Percentiles rank a stretch among this genome's conserved stretches.
Conservation (phyloP, 2,797 vertebrate genomes). For the Emydoidea blandingii region DNA sequence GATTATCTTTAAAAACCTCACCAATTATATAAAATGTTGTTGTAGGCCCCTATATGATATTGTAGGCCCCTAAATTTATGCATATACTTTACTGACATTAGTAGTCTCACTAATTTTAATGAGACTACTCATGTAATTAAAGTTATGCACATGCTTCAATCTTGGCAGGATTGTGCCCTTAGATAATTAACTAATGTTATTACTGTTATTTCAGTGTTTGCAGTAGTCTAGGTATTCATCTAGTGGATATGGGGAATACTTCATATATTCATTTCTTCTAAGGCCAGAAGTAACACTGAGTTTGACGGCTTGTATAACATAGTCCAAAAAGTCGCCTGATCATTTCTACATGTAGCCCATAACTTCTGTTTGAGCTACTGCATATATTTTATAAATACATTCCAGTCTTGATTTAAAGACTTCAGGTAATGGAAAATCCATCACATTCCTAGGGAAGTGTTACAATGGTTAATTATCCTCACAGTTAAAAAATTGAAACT, state of each 20-base stretch:
- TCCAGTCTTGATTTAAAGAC: not conserved
- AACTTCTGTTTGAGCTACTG: not conserved
- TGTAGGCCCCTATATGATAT: not conserved
- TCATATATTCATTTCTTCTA: not conserved
- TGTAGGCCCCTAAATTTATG: not conserved
- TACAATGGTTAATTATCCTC: not conserved
- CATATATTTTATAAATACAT: not conserved
- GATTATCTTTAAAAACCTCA: no score
- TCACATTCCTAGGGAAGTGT: not conserved
- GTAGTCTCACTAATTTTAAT: not conserved
- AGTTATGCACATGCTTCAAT: not conserved
- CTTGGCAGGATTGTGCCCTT: not conserved
- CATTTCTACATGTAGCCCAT: not conserved
- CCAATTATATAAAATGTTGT: not conserved
- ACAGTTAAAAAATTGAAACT: not conserved
- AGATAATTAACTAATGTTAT: not conserved
- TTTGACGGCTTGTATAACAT: not conserved
- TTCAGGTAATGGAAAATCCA: not conserved
- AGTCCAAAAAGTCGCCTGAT: not conserved
- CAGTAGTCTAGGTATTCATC: not conserved
- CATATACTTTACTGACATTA: not conserved
- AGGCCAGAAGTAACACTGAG: not conserved
- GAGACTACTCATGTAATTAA: not conserved
- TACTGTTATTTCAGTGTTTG: not conserved
- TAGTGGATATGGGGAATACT: not conserved